Percentiles rank a stretch among this genome's conserved stretches.
These are phyloP conservation scores for Coilia nasus DNA, from an alignment of 2,797 vertebrate species.

Conservation along the genomic window DNA sequence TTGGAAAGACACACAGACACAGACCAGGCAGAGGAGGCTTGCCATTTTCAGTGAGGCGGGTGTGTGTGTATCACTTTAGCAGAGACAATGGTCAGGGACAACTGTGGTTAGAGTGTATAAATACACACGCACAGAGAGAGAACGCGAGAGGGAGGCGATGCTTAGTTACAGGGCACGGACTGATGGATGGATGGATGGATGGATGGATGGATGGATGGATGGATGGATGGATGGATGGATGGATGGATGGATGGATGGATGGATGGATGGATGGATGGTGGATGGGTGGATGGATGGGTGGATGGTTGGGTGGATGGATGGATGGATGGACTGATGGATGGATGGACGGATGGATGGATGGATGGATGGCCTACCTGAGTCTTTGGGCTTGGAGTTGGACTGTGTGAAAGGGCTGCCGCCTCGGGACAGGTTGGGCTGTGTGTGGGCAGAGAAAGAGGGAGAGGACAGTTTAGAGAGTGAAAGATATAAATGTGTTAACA, in stretches of 20 bases:
- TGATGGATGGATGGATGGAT: not conserved
- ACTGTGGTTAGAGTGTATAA: constrained; percentile 1
- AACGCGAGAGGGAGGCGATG: not conserved
- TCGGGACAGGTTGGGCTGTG: constrained; percentile 83
- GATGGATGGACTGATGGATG: no score
- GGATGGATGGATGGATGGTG: not conserved
- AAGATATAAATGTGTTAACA: constrained; percentile 9
- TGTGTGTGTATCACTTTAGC: not conserved
- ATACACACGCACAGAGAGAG: not conserved
- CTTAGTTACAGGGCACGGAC: not conserved
- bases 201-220: not conserved
- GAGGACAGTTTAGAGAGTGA: constrained; percentile 40
- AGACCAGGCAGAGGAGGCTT: not conserved
- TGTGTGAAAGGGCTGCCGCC: constrained; percentile 82
- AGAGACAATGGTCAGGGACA: not conserved
- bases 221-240: no score
- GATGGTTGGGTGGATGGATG: no score
- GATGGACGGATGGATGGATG: no score
- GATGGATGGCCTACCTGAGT: constrained; percentile 77
- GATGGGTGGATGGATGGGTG: not conserved
- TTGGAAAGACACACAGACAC: not conserved
- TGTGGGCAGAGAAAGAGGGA: constrained; percentile 30
- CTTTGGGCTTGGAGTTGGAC: constrained; percentile 79
- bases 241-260: no score
- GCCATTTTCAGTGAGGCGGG: not conserved